phyloP scores from a whole-genome alignment of 2,113 vertebrate genomes.

The Etheostoma cragini region DNA sequence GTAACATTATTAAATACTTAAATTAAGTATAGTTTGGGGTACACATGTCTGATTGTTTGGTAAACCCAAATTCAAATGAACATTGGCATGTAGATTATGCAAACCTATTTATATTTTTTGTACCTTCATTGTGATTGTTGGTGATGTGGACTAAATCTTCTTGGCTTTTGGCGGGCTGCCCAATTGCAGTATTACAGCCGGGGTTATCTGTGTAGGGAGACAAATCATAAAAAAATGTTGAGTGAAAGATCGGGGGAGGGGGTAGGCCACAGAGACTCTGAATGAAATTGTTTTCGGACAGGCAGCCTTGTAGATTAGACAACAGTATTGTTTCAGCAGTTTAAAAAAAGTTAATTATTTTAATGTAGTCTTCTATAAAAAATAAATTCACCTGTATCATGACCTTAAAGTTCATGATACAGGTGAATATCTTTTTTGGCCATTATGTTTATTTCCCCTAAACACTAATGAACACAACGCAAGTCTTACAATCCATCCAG shows the following conservation, averaged over 20 bases:
- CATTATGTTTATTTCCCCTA: too few relatives aligned
- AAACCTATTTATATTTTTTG: conserved; percentile 67
- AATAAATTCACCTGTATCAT: too few relatives aligned
- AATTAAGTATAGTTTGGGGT: too few relatives aligned
- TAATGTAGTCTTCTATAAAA: background rate
- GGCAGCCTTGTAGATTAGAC: conserved; percentile 4
- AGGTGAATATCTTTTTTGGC: background rate
- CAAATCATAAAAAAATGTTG: conserved; percentile 54
- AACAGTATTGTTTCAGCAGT: background rate
- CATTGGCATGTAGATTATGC: conserved; percentile 46
- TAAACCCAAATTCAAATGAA: conserved; percentile 31
- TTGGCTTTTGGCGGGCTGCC: conserved; percentile 82
- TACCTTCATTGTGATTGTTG: conserved; percentile 90
- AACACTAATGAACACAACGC: background rate
- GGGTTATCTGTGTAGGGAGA: conserved; percentile 67
- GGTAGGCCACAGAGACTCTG: conserved; percentile 18
- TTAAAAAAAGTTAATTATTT: background rate
- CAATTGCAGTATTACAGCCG: conserved; percentile 75
- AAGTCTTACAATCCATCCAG: background rate
- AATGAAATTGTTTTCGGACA: conserved; percentile 20
- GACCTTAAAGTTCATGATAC: background rate
- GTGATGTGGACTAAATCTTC: conserved; percentile 84
- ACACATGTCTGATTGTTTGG: background rate
- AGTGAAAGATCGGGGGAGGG: conserved; percentile 27
- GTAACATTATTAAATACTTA: background rate